Evolutionary conservation across 2,113 vertebrate species (phyloP).

Genomic region (Engystomops pustulosus): DNA sequence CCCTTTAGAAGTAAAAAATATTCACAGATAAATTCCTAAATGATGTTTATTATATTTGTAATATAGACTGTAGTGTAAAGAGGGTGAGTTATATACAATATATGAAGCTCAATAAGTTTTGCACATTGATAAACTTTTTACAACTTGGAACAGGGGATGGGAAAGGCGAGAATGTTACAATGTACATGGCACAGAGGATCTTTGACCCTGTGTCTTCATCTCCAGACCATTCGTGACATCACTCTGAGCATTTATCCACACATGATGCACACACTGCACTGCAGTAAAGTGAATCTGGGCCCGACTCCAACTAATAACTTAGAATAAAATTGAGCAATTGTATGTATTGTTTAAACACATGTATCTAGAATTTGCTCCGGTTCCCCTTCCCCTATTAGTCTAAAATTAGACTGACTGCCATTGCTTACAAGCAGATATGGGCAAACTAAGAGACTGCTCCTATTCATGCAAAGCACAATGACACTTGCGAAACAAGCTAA

Average conservation of each 20-base stretch:
- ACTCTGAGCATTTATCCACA: not conserved
- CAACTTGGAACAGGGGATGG: not conserved
- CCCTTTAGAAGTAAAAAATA: no score
- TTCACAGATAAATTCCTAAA: no score
- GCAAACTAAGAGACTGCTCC: not conserved
- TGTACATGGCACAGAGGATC: not conserved
- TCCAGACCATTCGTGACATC: not conserved
- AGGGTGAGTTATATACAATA: no score
- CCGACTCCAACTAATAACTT: constrained; percentile 32
- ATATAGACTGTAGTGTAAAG: no score
- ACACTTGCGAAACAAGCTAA: not conserved
- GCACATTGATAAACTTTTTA: not conserved
- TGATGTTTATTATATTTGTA: no score
- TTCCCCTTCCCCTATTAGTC: not conserved
- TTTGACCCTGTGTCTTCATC: not conserved
- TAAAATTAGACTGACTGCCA: not conserved
- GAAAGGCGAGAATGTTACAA: not conserved
- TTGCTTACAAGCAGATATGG: not conserved
- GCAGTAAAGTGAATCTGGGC: constrained; percentile 11
- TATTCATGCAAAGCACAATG: not conserved
- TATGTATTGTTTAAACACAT: constrained; percentile 10
- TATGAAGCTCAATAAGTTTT: no score
- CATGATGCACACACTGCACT: not conserved
- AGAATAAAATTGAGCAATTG: constrained; percentile 13
- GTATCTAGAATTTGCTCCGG: not conserved